Evolutionary conservation across 1,140 invertebrate genomes (phyloP).

Genomic region (Dendrolimus kikuchii): DNA sequence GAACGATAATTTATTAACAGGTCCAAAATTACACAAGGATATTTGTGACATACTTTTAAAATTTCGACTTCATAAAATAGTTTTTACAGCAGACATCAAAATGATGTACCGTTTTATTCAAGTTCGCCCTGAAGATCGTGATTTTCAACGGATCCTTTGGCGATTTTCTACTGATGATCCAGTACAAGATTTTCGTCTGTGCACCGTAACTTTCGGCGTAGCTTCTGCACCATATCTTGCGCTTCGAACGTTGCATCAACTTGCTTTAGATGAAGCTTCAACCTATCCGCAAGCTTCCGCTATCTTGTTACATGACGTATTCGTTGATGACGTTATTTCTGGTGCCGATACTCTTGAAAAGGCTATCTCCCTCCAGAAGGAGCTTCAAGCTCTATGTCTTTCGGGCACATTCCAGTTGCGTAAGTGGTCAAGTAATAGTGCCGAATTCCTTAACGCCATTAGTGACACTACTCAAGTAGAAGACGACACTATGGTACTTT

Average conservation of each 20-base stretch:
- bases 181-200: conserved; percentile 5
- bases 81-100: conserved; percentile 31
- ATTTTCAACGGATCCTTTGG: conserved; percentile 43
- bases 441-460: background rate
- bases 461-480: too few species aligned
- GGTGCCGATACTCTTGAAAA: conserved; percentile 1
- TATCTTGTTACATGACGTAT: conserved; percentile 1
- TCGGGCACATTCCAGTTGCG: conserved; percentile 4
- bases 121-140: conserved; percentile 20
- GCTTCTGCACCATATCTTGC: conserved; percentile 4
- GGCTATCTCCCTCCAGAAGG: background rate
- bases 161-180: background rate
- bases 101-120: conserved; percentile 47
- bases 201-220: conserved; percentile 7
- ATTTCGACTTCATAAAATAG: conserved; percentile 27
- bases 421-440: conserved; percentile 8
- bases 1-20: conserved; percentile 31
- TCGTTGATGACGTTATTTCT: conserved; percentile 4
- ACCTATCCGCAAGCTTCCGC: background rate
- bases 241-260: background rate
- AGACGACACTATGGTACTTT: background rate
- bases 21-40: conserved; percentile 35
- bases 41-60: conserved; percentile 29
- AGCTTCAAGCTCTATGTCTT: background rate
- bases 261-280: background rate